phyloP scores from a whole-genome alignment of 2,888 invertebrate species.

The Vesta saturnalis region DNA sequence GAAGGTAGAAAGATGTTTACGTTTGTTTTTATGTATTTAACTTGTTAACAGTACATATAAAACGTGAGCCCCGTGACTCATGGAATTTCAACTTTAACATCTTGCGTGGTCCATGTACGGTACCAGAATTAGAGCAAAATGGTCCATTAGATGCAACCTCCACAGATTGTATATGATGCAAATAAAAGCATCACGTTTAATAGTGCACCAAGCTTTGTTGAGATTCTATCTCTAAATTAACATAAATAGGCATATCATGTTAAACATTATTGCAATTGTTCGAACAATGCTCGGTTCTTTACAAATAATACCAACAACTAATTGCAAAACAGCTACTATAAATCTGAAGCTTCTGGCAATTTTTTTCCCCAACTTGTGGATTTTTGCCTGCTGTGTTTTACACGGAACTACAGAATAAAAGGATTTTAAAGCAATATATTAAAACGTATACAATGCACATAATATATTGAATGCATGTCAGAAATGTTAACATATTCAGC shows the following conservation, averaged over 20 bases:
- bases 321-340: constrained; percentile 33
- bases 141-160: constrained; percentile 33
- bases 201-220: constrained; percentile 16
- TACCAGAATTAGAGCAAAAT: constrained; percentile 37
- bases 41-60: constrained; percentile 20
- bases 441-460: constrained; percentile 8
- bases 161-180: constrained; percentile 25
- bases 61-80: constrained; percentile 34
- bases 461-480: constrained; percentile 25
- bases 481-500: constrained; percentile 25
- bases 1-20: constrained; percentile 4
- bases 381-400: background rate
- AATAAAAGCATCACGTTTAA: constrained; percentile 31
- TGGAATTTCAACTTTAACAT: constrained; percentile 25
- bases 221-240: constrained; percentile 38
- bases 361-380: background rate
- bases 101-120: constrained; percentile 30
- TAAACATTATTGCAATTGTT: constrained; percentile 38
- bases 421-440: constrained; percentile 12
- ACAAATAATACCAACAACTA: constrained; percentile 31
- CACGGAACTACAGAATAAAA: constrained; percentile 7
- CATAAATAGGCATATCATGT: constrained; percentile 40
- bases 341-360: constrained; percentile 13
- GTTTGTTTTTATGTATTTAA: constrained; percentile 15
- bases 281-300: constrained; percentile 35